Conservation (phyloP, 2,797 vertebrate species). For the Danio choprae region DNA sequence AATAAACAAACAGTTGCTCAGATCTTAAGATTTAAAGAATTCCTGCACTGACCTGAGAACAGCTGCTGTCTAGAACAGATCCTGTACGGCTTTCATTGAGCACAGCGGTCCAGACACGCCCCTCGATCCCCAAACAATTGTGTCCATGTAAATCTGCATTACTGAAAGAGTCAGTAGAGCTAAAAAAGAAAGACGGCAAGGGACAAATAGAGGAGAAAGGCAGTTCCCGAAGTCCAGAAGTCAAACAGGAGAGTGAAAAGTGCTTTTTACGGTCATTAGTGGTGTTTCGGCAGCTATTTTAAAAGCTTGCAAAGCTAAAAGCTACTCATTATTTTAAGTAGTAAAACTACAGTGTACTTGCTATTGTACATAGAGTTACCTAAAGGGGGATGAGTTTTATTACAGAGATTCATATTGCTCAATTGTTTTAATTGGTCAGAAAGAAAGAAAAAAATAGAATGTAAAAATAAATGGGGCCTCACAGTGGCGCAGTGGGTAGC, state of each 20-base stretch:
- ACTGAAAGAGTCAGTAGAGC: conserved; percentile 6
- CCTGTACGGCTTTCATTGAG: conserved; percentile 19
- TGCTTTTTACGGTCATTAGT: conserved; percentile 7
- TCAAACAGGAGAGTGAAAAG: conserved; percentile 5
- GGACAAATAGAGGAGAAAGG: neutral
- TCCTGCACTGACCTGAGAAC: conserved; percentile 78
- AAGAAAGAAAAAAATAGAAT: no score
- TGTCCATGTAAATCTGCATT: conserved; percentile 27
- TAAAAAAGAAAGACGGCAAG: conserved; percentile 15
- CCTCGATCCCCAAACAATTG: conserved; percentile 18
- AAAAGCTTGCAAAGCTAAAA: neutral
- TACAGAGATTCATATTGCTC: no score
- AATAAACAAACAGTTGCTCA: conserved; percentile 69
- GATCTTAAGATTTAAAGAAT: conserved; percentile 69
- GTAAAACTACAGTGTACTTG: neutral
- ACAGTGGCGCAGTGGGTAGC: no score
- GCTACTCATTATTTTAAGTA: neutral
- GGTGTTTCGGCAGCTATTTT: neutral
- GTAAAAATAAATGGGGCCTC: no score
- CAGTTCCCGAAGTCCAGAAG: neutral
- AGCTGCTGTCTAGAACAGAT: conserved; percentile 72
- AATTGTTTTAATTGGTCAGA: no score
- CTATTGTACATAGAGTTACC: neutral
- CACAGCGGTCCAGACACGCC: conserved; percentile 15
- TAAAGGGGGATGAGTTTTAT: no score